Evolutionary conservation across 2,888 invertebrate species (phyloP), one percentile per base, ranked within the genome.

Genomic region (Napeogenes inachia): DNA sequence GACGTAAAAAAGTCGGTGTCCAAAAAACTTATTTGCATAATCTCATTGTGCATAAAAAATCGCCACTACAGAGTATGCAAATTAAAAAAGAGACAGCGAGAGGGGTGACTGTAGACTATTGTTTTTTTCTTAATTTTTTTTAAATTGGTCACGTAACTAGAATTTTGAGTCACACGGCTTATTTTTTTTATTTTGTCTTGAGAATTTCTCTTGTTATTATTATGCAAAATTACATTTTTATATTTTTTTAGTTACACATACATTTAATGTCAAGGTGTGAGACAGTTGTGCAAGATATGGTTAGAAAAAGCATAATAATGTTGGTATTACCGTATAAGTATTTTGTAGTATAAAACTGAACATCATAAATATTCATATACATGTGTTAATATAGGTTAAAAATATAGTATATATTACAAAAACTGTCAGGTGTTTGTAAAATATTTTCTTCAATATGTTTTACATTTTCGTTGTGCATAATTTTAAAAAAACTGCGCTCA

Each of bases 21-120:
- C 88, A 89, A 89, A 89, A 89, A 89, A 89, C 65, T 61, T 65
- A 85, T 89, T 87, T 73, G 67, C 89, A 89, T 89, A 89, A 89
- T 87, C 88, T 84, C 72, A 72, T 76, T 73, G 70, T 65, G 73
- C 62, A 74, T 76, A 87, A 87, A 88, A 89, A 88, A 84, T 88
- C 81, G 87, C 88, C 87, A 86, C 78, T 73, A 75, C 66, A 59
- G 75, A 70, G 72, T 85, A 89, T 89, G 89, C 85, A 87, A 88
- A 89, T 86, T 74, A 62, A 33, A 54, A 21, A 57, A 54, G 47
- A 68, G 64, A 64, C 64, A 68, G 63, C 63, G 73, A 80, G 82
- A 77, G 86, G 87, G 82, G 80, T 74, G 73, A 70, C 68, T 75
- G 83, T 72, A 53, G 55, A 54, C 61, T 61, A 60, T 73, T 71